phyloP scores from a whole-genome alignment of 2,888 invertebrate genomes.

The Drosophila tanythrix region DNA sequence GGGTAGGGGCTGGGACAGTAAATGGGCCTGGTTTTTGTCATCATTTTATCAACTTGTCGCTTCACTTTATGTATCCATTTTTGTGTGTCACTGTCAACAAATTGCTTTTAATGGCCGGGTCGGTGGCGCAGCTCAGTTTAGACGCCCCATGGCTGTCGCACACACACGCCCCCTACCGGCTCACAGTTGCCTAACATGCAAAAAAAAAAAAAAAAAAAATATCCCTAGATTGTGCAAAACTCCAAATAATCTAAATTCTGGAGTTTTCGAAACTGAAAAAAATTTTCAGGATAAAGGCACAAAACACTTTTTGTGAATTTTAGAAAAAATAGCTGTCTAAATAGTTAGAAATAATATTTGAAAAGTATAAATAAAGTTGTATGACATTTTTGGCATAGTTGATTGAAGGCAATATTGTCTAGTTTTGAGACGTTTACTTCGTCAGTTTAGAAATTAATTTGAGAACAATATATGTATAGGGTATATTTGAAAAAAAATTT shows the following conservation, averaged over 20 bases:
- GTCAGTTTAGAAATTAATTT: neutral
- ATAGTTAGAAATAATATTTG: neutral
- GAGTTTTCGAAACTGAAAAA: neutral
- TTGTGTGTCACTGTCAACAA: constrained; percentile 81
- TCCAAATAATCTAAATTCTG: neutral
- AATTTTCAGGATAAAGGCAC: neutral
- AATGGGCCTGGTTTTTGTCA: constrained; percentile 41
- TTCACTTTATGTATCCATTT: constrained; percentile 72
- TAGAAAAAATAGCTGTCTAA: neutral
- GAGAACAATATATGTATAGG: neutral
- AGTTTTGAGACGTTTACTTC: neutral
- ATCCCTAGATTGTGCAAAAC: neutral
- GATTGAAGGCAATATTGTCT: neutral
- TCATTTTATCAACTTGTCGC: constrained; percentile 59
- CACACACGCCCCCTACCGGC: neutral
- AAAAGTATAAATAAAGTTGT: neutral
- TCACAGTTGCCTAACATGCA: neutral
- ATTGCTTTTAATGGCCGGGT: constrained; percentile 75
- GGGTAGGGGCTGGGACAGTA: constrained; percentile 2
- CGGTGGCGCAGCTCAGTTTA: constrained; percentile 47
- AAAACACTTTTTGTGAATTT: neutral
- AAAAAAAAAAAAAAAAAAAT: neutral
- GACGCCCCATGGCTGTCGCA: constrained; percentile 25
- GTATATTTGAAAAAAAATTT: neutral
- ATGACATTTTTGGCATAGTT: neutral